A percentile compares a stretch with the other conserved stretches of the same genome.
Evolutionary conservation across 2,888 invertebrate species (phyloP).

Genomic region (Linyphia triangularis): DNA sequence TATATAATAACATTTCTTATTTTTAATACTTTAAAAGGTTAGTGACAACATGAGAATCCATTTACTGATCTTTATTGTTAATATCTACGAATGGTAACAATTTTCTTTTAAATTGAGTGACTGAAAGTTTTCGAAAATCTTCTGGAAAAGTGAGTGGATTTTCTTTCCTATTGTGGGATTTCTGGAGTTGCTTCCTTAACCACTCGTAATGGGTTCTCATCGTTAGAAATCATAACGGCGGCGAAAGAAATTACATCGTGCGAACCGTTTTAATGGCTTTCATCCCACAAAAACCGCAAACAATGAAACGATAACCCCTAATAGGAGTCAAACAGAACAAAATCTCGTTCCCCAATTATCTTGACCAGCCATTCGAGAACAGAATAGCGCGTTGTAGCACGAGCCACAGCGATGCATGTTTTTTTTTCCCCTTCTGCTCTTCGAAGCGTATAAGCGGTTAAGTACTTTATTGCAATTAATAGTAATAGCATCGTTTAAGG

Average conservation of each 20-base stretch:
- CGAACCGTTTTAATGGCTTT: slow-evolving; percentile 16
- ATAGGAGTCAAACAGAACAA: neutral
- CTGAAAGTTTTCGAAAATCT: too few relatives aligned
- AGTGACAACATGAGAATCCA: too few relatives aligned
- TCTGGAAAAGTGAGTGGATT: too few relatives aligned
- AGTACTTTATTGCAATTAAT: slow-evolving; percentile 32
- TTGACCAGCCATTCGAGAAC: slow-evolving; percentile 34
- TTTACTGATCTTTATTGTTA: too few relatives aligned
- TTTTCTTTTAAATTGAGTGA: too few relatives aligned
- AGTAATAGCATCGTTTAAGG: slow-evolving; percentile 27
- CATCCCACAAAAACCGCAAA: neutral
- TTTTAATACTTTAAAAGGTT: too few relatives aligned
- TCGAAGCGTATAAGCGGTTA: neutral
- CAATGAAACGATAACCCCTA: neutral
- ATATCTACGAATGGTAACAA: too few relatives aligned
- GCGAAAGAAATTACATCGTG: neutral
- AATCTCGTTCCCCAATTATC: slow-evolving; percentile 35
- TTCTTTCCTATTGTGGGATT: too few relatives aligned
- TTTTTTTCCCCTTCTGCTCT: neutral
- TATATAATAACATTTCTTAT: too few relatives aligned
- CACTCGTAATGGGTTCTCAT: neutral
- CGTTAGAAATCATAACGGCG: slow-evolving; percentile 28
- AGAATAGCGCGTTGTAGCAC: slow-evolving; percentile 2
- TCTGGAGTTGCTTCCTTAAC: too few relatives aligned
- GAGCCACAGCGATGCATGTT: neutral